Conservation (phyloP, 2,888 invertebrate species). For the Zygothrica quintamaculata region DNA sequence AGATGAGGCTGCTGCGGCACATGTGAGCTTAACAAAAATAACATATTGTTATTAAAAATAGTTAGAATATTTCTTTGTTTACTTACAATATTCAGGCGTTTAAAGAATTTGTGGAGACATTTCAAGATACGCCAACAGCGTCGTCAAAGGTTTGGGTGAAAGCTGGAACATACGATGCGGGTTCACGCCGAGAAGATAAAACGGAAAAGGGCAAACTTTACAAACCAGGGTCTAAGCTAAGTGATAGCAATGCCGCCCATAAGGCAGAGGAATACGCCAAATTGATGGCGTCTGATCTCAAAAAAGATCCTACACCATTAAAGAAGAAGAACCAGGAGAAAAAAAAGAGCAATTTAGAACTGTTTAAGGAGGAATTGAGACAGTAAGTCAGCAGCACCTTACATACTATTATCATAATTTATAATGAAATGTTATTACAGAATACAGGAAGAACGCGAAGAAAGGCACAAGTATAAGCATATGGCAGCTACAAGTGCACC, state of each 20-base stretch:
- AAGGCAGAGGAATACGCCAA: conserved; percentile 89
- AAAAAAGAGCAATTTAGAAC: conserved; percentile 98
- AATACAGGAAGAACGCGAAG: conserved; percentile 98
- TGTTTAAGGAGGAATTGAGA: conserved; percentile 99
- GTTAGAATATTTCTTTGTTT: not conserved
- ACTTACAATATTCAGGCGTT: conserved; percentile 88
- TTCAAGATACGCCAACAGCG: conserved; percentile 93
- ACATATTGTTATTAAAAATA: too few species aligned
- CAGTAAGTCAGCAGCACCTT: conserved; percentile 90
- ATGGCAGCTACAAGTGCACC: conserved; percentile 69
- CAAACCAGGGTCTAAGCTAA: conserved; percentile 93
- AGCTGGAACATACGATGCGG: conserved; percentile 98
- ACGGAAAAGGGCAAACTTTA: conserved; percentile 96
- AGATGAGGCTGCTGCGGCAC: conserved; percentile 95
- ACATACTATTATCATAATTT: too few species aligned
- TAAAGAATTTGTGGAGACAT: conserved; percentile 98
- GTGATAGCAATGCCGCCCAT: conserved; percentile 87
- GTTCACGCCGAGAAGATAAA: conserved; percentile 95
- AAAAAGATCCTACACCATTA: conserved; percentile 86
- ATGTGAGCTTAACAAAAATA: conserved; percentile 86
- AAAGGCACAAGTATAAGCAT: conserved; percentile 95
- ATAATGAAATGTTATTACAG: conserved; percentile 85
- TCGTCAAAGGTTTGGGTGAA: conserved; percentile 98
- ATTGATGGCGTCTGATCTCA: conserved; percentile 87
- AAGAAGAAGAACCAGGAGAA: conserved; percentile 92